Evolutionary conservation across 2,113 vertebrate species (phyloP).

Genomic region (Alouatta palliata): DNA sequence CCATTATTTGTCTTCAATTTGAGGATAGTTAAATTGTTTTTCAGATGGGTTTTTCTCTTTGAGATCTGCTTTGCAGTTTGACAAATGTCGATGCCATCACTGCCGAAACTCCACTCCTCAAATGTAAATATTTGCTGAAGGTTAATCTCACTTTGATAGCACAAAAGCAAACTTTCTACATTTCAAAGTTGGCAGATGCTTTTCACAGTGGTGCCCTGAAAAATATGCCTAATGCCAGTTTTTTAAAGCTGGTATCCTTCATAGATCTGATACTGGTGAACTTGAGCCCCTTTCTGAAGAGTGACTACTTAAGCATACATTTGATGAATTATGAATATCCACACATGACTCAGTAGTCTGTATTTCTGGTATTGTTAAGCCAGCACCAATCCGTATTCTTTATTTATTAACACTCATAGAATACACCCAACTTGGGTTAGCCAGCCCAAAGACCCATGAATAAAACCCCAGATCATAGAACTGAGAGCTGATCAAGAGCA

Average conservation of each 20-base stretch:
- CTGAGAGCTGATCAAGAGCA: not conserved
- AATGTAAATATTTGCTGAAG: conserved; percentile 79
- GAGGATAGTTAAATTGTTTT: conserved; percentile 41
- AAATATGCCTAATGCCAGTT: not conserved
- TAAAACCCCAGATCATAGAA: not conserved
- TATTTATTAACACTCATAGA: not conserved
- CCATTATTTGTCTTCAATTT: conserved; percentile 6
- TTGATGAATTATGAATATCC: not conserved
- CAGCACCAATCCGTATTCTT: not conserved
- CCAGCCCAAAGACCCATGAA: not conserved
- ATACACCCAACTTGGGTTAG: not conserved
- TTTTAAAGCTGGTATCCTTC: not conserved
- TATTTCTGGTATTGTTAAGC: not conserved
- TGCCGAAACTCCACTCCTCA: conserved; percentile 66
- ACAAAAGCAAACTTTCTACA: conserved; percentile 42
- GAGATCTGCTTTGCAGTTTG: conserved; percentile 35
- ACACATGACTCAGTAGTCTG: not conserved
- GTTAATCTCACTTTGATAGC: conserved; percentile 59
- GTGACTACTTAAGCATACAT: not conserved
- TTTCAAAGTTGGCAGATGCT: conserved; percentile 36
- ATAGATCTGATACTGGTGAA: not conserved
- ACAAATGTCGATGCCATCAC: conserved; percentile 27
- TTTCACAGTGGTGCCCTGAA: conserved; percentile 10
- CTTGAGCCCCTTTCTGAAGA: conserved; percentile 41
- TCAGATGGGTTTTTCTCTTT: not conserved